These are phyloP conservation scores for Cheilosia grossa DNA, from an alignment of 2,888 invertebrate species.

Conservation along the genomic window DNA sequence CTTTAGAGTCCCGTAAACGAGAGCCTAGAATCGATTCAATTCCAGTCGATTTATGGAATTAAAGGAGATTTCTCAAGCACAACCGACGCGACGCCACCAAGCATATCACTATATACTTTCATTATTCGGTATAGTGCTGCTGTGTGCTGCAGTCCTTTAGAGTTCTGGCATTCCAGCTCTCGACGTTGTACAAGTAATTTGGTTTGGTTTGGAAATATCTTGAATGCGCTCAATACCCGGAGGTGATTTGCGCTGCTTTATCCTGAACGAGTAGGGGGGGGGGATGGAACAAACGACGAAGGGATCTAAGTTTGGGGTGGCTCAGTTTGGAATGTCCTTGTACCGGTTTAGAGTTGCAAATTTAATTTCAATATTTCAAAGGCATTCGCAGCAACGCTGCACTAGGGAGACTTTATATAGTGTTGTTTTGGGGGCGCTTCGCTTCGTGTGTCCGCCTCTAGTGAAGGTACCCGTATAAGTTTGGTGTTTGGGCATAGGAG, in stretches of 20 bases:
- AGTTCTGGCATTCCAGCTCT: slow-evolving; percentile 11
- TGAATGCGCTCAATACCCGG: slow-evolving; percentile 61
- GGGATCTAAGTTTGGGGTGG: background rate
- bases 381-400: slow-evolving; percentile 29
- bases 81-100: slow-evolving; percentile 33
- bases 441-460: background rate
- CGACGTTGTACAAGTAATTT: slow-evolving; percentile 19
- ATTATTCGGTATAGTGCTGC: slow-evolving; percentile 10
- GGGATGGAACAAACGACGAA: background rate
- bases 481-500: background rate
- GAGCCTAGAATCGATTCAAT: slow-evolving; percentile 62
- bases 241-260: slow-evolving; percentile 69
- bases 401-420: slow-evolving; percentile 23
- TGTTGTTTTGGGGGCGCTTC: slow-evolving; percentile 1
- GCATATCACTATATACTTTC: slow-evolving; percentile 23
- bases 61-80: slow-evolving; percentile 41
- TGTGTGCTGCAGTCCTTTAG: slow-evolving; percentile 19
- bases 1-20: slow-evolving; percentile 25
- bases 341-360: slow-evolving; percentile 45
- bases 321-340: slow-evolving; percentile 18
- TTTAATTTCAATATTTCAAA: slow-evolving; percentile 68
- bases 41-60: slow-evolving; percentile 67
- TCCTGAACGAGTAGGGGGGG: slow-evolving; percentile 10
- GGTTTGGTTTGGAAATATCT: slow-evolving; percentile 34
- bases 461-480: background rate